These are phyloP conservation scores for Lumbricus terrestris DNA, from an alignment of 2,888 invertebrate species.

Conservation along the genomic window DNA sequence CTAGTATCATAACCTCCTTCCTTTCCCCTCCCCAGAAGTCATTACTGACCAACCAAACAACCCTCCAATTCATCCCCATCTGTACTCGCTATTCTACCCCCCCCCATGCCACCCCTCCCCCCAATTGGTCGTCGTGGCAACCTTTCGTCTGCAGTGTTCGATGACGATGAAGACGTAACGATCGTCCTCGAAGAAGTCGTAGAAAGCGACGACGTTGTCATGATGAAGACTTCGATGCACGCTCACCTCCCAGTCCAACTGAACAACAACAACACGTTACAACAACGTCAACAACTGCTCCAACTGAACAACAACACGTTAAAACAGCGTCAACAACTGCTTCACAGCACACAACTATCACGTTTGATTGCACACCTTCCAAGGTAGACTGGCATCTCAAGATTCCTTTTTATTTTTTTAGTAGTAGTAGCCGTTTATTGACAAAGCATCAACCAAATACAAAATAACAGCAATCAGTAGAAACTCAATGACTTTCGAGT, in stretches of 20 bases:
- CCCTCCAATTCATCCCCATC: not conserved
- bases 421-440: too few species aligned
- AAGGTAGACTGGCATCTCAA: too few species aligned
- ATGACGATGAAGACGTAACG: slow-evolving; percentile 66
- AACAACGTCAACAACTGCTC: too few species aligned
- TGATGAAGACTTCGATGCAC: slow-evolving; percentile 65
- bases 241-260: slow-evolving; percentile 63
- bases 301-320: too few species aligned
- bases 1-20: not conserved
- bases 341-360: too few species aligned
- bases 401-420: too few species aligned
- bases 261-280: slow-evolving; percentile 18
- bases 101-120: not conserved
- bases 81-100: not conserved
- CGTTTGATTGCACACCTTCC: too few species aligned
- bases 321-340: too few species aligned
- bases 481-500: too few species aligned
- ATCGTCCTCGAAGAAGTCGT: slow-evolving; percentile 66
- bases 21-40: not conserved
- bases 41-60: not conserved
- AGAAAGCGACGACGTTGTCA: slow-evolving; percentile 65
- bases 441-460: too few species aligned
- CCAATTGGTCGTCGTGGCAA: slow-evolving; percentile 46
- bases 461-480: too few species aligned
- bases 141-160: slow-evolving; percentile 66